phyloP scores from a whole-genome alignment of 2,113 vertebrate species.

The Kobus ellipsiprymnus region DNA sequence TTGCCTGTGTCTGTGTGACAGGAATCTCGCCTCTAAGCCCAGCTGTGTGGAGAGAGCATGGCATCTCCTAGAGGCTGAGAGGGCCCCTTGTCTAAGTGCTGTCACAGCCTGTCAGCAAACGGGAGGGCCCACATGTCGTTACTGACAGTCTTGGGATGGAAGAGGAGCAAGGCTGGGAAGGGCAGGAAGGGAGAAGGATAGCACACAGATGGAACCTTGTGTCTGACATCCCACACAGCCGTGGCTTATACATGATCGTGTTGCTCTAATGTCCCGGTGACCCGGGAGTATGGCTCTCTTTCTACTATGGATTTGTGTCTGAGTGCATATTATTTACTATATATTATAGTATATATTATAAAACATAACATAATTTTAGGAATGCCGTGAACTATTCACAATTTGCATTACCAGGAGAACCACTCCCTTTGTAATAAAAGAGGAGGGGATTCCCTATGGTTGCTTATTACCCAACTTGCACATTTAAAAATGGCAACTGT shows the following conservation, averaged over 20 bases:
- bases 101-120: not conserved
- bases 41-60: not conserved
- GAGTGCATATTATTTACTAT: not conserved
- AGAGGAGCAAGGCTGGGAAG: not conserved
- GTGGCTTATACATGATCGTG: rapidly evolving
- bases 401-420: not conserved
- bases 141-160: not conserved
- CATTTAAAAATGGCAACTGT: not conserved
- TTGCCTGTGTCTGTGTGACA: not conserved
- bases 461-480: not conserved
- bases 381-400: not conserved
- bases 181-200: not conserved
- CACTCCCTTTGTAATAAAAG: not conserved
- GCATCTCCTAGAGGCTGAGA: not conserved
- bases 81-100: not conserved
- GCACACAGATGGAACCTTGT: not conserved
- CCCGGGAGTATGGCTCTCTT: not conserved
- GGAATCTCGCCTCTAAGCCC: not conserved
- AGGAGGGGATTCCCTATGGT: not conserved
- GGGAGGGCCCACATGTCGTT: not conserved
- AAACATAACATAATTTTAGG: not conserved
- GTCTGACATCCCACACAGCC: not conserved
- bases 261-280: rapidly evolving
- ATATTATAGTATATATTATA: not conserved
- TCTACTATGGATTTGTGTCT: not conserved